Evolutionary conservation across 2,797 vertebrate species (phyloP).

Genomic region (Dendrocincla tyrannina): DNA sequence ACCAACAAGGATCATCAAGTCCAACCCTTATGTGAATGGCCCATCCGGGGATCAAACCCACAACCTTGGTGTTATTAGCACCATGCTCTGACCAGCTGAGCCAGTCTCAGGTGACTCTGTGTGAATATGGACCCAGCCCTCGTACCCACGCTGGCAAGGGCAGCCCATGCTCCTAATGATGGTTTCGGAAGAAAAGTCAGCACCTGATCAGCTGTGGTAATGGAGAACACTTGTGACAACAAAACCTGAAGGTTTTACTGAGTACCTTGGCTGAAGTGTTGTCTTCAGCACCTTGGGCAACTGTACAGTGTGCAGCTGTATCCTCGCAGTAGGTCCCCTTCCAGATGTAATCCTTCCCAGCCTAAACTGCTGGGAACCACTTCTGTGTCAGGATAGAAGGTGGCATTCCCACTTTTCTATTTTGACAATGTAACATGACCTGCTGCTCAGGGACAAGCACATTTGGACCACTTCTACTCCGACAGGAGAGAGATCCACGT

Average conservation of each 20-base stretch:
- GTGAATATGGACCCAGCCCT: neutral
- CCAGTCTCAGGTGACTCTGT: neutral
- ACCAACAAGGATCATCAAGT: neutral
- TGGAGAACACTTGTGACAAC: neutral
- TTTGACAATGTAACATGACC: neutral
- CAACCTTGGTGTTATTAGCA: neutral
- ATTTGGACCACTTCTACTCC: neutral
- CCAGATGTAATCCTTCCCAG: neutral
- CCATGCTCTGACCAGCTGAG: neutral
- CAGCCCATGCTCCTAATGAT: neutral
- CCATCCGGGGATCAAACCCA: neutral
- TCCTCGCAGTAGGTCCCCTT: fast-evolving
- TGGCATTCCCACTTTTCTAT: neutral
- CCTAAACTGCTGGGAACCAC: neutral
- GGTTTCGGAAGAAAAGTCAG: neutral
- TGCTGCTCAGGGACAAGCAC: fast-evolving
- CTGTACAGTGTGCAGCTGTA: neutral
- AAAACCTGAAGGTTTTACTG: neutral
- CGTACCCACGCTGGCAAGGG: neutral
- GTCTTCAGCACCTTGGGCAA: neutral
- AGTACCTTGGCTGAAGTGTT: neutral
- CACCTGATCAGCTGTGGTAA: neutral
- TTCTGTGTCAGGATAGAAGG: neutral
- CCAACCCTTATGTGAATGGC: no score
- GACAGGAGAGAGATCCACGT: fast-evolving